Evolutionary conservation across 2,797 vertebrate species (phyloP), one percentile per base, ranked within the genome.

Genomic region (Sebastes itinus): DNA sequence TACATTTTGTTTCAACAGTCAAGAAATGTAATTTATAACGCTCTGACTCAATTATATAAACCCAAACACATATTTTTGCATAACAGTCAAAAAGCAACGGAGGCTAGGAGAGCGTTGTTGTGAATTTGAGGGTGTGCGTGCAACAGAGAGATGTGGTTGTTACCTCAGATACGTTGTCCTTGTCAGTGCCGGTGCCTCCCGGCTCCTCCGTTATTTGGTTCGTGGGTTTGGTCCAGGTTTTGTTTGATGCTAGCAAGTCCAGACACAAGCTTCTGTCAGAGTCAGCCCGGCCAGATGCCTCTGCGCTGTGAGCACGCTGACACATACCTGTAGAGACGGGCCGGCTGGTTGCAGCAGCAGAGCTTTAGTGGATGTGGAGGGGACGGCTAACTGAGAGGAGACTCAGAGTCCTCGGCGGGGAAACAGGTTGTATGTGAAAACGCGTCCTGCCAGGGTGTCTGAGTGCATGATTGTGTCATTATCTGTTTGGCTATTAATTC

Each of bases 21-120:
- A 35, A 92, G 88, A 94, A 93, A 87, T 92, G 71, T 92, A 84
- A 95, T 94, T 93, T 85, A 82, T 83, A 92, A 91, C 22, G 38
- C 85, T 91, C 85, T 85, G 66, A 79, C 67, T 86, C 77, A 81
- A 87, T 94, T 93, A 92, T 83, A 85, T 93, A 93, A 94, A 75
- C 62, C 42, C 16, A 81, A 46, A 83, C 85, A 87, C 81, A 82
- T 77, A 72, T 81, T 87, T 92, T 88, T 92, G 89, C 85, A 88
- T 87, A 87, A 90, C 84, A 80, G 73, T 63, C 75, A 69, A 78
- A 89, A 83, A 80, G 77, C 46, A 71, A 62, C 16, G 60, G 52
- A 60, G 80, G 75, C 62, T n/a, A 63, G 27, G 65, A 72, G 77
- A 80, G 82, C 56, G 38, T 35, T 71, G 75, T 77, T 75, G 85